phyloP scores from a whole-genome alignment of 2,888 invertebrate species.

The Aleiodes alternator region DNA sequence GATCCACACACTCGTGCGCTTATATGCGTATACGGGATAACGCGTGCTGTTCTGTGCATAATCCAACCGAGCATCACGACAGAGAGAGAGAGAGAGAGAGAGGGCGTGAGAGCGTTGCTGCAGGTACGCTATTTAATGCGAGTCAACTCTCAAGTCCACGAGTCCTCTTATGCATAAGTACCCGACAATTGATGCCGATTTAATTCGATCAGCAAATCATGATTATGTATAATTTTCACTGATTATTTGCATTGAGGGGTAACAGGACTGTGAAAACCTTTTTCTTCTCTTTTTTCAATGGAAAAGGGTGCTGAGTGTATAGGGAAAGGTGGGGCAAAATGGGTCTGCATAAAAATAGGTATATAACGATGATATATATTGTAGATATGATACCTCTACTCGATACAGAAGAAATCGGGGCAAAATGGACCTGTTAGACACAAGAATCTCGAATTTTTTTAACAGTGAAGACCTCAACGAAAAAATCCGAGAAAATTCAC shows the following conservation, averaged over 20 bases:
- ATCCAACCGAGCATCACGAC: slow-evolving; percentile 10
- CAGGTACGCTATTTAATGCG: slow-evolving; percentile 24
- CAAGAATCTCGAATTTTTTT: too few relatives aligned
- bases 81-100: slow-evolving; percentile 1
- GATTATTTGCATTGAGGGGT: slow-evolving; percentile 44
- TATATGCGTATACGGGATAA: slow-evolving; percentile 53
- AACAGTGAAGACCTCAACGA: too few relatives aligned
- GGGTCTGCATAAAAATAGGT: too few relatives aligned
- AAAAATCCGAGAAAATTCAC: too few relatives aligned
- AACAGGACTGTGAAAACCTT: too few relatives aligned
- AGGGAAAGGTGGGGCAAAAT: too few relatives aligned
- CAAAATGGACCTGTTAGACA: too few relatives aligned
- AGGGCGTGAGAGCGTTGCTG: slow-evolving; percentile 20
- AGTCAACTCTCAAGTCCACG: slow-evolving; percentile 52
- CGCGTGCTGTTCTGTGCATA: slow-evolving; percentile 14
- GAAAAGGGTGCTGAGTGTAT: too few relatives aligned
- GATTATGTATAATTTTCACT: slow-evolving; percentile 51
- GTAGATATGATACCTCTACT: too few relatives aligned
- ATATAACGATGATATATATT: too few relatives aligned
- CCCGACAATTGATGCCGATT: slow-evolving; percentile 45
- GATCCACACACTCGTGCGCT: slow-evolving; percentile 60
- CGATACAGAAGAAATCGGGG: too few relatives aligned
- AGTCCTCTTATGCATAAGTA: slow-evolving; percentile 51
- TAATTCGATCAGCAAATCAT: slow-evolving; percentile 44
- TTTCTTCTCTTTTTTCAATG: too few relatives aligned